phyloP scores from a whole-genome alignment of 1,140 invertebrate species.

The Leptinotarsa undecemlineata region DNA sequence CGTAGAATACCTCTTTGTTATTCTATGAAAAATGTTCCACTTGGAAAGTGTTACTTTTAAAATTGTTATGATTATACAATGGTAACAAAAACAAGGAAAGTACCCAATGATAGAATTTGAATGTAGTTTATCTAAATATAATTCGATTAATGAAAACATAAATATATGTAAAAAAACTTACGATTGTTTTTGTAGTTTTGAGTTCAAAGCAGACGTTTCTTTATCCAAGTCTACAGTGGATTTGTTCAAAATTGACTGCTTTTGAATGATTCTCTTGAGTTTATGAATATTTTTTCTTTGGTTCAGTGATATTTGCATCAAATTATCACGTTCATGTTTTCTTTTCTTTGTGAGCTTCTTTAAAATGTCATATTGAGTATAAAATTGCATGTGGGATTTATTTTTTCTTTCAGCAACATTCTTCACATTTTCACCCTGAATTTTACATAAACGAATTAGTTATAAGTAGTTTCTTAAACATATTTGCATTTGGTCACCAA shows the following conservation, averaged over 20 bases:
- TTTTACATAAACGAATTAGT: neutral
- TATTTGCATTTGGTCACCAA: too few species aligned
- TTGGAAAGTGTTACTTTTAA: too few species aligned
- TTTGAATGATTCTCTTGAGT: neutral
- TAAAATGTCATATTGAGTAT: neutral
- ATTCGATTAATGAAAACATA: too few species aligned
- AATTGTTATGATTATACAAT: too few species aligned
- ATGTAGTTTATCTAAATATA: too few species aligned
- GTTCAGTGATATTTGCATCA: slow-evolving; percentile 4
- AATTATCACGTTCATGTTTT: slow-evolving; percentile 3
- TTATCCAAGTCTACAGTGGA: neutral
- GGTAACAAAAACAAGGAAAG: too few species aligned
- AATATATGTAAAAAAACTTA: neutral
- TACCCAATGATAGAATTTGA: too few species aligned
- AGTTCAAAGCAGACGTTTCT: neutral
- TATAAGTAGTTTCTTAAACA: too few species aligned
- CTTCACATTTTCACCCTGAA: slow-evolving; percentile 14
- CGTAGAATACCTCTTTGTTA: too few species aligned
- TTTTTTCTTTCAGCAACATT: neutral
- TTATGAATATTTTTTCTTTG: slow-evolving; percentile 11
- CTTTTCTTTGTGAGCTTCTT: neutral
- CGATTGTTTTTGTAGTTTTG: slow-evolving; percentile 14
- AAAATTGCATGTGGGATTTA: neutral
- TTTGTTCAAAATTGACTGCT: slow-evolving; percentile 7
- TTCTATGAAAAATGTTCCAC: too few species aligned